phyloP scores from a whole-genome alignment of 1,140 invertebrate genomes.

The Luehdorfia chinensis region DNA sequence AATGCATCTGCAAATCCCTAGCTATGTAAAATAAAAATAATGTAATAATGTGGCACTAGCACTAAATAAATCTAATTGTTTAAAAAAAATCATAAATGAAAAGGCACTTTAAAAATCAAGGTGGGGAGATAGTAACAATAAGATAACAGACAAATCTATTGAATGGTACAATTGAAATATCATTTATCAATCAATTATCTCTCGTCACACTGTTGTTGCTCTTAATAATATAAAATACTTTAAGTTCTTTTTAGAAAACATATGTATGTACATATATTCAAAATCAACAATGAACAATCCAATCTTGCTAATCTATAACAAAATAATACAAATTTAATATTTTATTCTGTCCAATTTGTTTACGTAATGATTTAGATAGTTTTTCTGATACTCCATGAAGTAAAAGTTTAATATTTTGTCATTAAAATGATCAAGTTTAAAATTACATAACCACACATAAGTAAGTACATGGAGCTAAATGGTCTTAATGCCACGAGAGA shows the following conservation, averaged over 20 bases:
- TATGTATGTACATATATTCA: slow-evolving; percentile 33
- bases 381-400: background rate
- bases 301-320: slow-evolving; percentile 20
- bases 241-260: slow-evolving; percentile 50
- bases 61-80: slow-evolving; percentile 33
- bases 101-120: slow-evolving; percentile 48
- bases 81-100: slow-evolving; percentile 30
- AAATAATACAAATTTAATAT: slow-evolving; percentile 5
- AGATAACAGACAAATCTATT: slow-evolving; percentile 13
- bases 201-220: slow-evolving; percentile 69
- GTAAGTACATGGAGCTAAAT: slow-evolving; percentile 26
- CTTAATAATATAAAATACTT: slow-evolving; percentile 63
- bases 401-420: slow-evolving; percentile 1
- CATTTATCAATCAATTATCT: slow-evolving; percentile 51
- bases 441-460: slow-evolving; percentile 20
- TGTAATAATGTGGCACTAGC: slow-evolving; percentile 29
- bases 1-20: slow-evolving; percentile 50
- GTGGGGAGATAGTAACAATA: slow-evolving; percentile 21
- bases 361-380: slow-evolving; percentile 24
- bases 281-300: slow-evolving; percentile 48
- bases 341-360: slow-evolving; percentile 21
- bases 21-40: slow-evolving; percentile 37
- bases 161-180: slow-evolving; percentile 41
- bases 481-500: slow-evolving; percentile 66
- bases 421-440: slow-evolving; percentile 5